Conservation (phyloP, 2,888 invertebrate genomes). For the Lasioglossum morio region DNA sequence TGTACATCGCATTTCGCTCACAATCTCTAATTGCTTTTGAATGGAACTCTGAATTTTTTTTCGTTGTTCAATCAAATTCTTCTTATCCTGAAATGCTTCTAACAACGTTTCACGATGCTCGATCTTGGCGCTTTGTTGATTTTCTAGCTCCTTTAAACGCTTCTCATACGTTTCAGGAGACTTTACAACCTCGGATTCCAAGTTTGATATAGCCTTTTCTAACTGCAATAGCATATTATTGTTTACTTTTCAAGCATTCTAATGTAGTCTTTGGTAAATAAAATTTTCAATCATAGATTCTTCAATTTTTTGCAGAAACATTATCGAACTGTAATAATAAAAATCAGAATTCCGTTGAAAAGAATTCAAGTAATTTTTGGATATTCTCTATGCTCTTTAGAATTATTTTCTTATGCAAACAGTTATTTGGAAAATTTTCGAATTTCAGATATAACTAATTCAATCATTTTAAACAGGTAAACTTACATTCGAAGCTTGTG, state of each 20-base stretch:
- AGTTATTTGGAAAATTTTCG: not conserved
- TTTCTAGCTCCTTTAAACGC: conserved; percentile 64
- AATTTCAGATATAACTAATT: not conserved
- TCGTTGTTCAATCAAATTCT: conserved; percentile 64
- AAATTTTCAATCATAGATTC: not conserved
- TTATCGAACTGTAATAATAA: not conserved
- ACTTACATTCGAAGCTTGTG: conserved; percentile 64
- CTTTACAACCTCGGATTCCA: conserved; percentile 70
- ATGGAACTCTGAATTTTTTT: conserved; percentile 59
- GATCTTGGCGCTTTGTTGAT: conserved; percentile 56
- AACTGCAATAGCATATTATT: conserved; percentile 25
- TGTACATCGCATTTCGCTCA: conserved; percentile 57
- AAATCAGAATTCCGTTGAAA: not conserved
- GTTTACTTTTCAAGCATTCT: not conserved
- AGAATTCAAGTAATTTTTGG: not conserved
- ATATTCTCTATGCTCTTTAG: not conserved
- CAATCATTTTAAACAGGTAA: not conserved
- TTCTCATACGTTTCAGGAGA: conserved; percentile 70
- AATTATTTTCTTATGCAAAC: not conserved
- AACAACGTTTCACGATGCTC: conserved; percentile 65
- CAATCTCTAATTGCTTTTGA: conserved; percentile 58
- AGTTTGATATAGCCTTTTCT: conserved; percentile 57
- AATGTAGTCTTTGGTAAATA: not conserved
- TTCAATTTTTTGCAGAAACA: not conserved
- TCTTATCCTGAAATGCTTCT: conserved; percentile 69